These are phyloP conservation scores for Thumatha senex DNA, from an alignment of 2,888 invertebrate genomes.

Conservation along the genomic window DNA sequence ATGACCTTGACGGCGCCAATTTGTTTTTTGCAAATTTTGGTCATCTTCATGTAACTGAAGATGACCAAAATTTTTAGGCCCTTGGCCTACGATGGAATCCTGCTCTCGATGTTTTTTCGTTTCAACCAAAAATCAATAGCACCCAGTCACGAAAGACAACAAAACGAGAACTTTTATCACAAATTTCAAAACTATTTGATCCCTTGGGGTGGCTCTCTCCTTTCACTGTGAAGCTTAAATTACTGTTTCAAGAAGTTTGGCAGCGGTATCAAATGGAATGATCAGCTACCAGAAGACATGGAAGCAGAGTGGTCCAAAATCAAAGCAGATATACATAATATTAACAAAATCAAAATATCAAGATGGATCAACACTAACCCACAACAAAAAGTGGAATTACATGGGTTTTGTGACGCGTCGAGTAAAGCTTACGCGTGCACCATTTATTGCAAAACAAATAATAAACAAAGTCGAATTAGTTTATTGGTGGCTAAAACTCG, in stretches of 20 bases:
- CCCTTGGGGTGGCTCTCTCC: constrained; percentile 24
- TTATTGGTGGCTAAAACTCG: too few relatives aligned
- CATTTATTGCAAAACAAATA: neutral
- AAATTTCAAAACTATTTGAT: constrained; percentile 21
- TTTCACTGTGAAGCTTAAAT: constrained; percentile 14
- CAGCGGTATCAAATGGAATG: constrained; percentile 9
- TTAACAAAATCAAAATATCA: neutral
- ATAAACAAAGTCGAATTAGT: too few relatives aligned
- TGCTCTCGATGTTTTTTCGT: constrained; percentile 8
- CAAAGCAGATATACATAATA: neutral
- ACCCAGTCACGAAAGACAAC: too few relatives aligned
- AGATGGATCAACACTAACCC: constrained; percentile 2
- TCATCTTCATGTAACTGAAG: neutral
- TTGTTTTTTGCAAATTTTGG: too few relatives aligned
- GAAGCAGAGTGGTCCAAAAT: neutral
- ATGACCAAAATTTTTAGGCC: constrained; percentile 14
- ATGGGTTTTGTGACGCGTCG: neutral
- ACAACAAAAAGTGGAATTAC: neutral
- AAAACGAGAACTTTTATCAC: constrained; percentile 17
- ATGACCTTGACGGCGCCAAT: too few relatives aligned
- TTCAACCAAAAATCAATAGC: neutral
- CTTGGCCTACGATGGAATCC: constrained; percentile 21
- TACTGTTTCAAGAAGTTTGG: constrained; percentile 20
- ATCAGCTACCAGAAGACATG: constrained; percentile 3
- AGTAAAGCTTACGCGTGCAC: neutral